Evolutionary conservation across 1,140 invertebrate species (phyloP).

Genomic region (Rhagoletis pomonella): DNA sequence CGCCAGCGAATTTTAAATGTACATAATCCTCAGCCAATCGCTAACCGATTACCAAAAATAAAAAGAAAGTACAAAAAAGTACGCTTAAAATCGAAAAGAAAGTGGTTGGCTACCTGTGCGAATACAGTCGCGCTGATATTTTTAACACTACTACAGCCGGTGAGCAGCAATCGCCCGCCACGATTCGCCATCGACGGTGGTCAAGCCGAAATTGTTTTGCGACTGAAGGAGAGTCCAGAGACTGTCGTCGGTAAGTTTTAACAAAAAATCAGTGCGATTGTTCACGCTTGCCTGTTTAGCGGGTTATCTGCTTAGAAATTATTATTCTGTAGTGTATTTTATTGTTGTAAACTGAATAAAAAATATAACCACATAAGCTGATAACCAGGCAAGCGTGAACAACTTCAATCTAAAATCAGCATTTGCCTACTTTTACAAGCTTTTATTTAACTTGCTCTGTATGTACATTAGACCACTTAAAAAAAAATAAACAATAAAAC

Average conservation of each 20-base stretch:
- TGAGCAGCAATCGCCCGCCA: constrained; percentile 82
- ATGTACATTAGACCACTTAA: too few relatives aligned
- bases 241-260: constrained; percentile 85
- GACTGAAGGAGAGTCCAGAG: constrained; percentile 89
- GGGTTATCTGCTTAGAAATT: too few relatives aligned
- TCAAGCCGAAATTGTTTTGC: constrained; percentile 91
- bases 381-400: too few relatives aligned
- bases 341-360: too few relatives aligned
- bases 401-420: too few relatives aligned
- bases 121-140: constrained; percentile 19
- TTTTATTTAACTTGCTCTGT: too few relatives aligned
- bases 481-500: too few relatives aligned
- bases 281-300: too few relatives aligned
- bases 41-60: not conserved
- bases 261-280: not conserved
- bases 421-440: too few relatives aligned
- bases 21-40: not conserved
- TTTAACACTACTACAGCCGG: not conserved
- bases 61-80: constrained; percentile 62
- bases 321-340: too few relatives aligned
- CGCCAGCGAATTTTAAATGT: not conserved
- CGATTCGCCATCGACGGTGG: constrained; percentile 89
- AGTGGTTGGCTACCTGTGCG: not conserved
- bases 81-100: constrained; percentile 63
- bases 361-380: too few relatives aligned